These are phyloP conservation scores for Oceanites oceanicus DNA, from an alignment of 2,113 vertebrate species.

Conservation along the genomic window DNA sequence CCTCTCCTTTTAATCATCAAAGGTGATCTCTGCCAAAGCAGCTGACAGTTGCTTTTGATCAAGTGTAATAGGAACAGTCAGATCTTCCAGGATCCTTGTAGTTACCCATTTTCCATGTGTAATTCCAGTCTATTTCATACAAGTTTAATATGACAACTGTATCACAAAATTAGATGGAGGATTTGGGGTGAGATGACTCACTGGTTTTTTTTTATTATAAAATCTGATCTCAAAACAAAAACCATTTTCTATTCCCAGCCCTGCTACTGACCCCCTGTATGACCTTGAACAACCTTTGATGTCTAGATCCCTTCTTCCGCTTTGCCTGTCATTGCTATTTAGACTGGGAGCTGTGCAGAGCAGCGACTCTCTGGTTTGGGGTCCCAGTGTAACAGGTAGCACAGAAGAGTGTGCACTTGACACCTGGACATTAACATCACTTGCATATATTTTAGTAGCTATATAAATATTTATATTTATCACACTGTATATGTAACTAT, in stretches of 20 bases:
- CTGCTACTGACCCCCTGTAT: background rate
- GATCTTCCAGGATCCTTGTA: slow-evolving; percentile 65
- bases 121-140: slow-evolving; percentile 66
- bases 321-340: slow-evolving; percentile 1
- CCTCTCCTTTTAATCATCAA: slow-evolving; percentile 66
- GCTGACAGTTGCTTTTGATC: slow-evolving; percentile 55
- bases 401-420: background rate
- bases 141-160: slow-evolving; percentile 66
- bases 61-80: slow-evolving; percentile 60
- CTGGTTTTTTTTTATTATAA: background rate
- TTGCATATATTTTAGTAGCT: background rate
- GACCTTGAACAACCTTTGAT: slow-evolving; percentile 40
- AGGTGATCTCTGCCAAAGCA: slow-evolving; percentile 55
- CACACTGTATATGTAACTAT: background rate
- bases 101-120: slow-evolving; percentile 58
- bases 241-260: background rate
- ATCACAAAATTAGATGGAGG: slow-evolving; percentile 62
- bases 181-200: slow-evolving; percentile 47
- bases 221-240: slow-evolving; percentile 17
- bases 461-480: background rate
- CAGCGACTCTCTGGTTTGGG: background rate
- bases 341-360: background rate
- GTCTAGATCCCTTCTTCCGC: background rate
- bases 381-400: background rate
- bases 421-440: background rate